These are phyloP conservation scores for Pentamera pediparva DNA, from an alignment of 53 echinoderm and acorn worm genomes.

Conservation along the genomic window DNA sequence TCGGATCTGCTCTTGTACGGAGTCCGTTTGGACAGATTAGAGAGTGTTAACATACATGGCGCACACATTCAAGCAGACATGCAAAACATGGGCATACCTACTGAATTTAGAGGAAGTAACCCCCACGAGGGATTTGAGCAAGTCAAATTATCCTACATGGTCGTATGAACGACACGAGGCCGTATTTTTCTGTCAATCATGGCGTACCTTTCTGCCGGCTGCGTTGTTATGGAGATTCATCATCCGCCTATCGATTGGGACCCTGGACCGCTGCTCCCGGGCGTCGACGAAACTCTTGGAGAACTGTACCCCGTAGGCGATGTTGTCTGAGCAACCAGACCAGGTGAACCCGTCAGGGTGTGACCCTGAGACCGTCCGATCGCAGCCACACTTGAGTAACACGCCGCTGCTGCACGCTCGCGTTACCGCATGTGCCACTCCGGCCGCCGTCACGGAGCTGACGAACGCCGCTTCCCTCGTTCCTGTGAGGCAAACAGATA, in stretches of 20 bases:
- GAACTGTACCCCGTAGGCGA: constrained; percentile 87
- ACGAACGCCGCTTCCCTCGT: constrained; percentile 98
- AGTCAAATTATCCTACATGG: no score
- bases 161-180: no score
- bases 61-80: no score
- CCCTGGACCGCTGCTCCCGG: constrained; percentile 67
- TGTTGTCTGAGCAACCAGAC: constrained; percentile 96
- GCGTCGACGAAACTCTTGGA: constrained; percentile 95
- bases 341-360: constrained; percentile 92
- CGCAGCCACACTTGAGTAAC: constrained; percentile 88
- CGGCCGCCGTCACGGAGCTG: constrained; percentile 87
- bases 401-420: constrained; percentile 91
- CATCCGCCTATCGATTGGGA: constrained; percentile 58
- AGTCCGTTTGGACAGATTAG: no score
- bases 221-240: constrained; percentile 99
- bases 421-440: constrained; percentile 86
- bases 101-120: no score
- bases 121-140: no score
- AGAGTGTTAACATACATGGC: no score
- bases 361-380: constrained; percentile 76
- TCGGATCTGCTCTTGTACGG: no score
- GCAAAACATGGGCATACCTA: no score
- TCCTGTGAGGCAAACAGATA: constrained; percentile 37
- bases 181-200: no score
- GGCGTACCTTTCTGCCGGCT: constrained; percentile 89